Evolutionary conservation across 2,113 vertebrate species (phyloP).

Genomic region (Perca schrenkii): DNA sequence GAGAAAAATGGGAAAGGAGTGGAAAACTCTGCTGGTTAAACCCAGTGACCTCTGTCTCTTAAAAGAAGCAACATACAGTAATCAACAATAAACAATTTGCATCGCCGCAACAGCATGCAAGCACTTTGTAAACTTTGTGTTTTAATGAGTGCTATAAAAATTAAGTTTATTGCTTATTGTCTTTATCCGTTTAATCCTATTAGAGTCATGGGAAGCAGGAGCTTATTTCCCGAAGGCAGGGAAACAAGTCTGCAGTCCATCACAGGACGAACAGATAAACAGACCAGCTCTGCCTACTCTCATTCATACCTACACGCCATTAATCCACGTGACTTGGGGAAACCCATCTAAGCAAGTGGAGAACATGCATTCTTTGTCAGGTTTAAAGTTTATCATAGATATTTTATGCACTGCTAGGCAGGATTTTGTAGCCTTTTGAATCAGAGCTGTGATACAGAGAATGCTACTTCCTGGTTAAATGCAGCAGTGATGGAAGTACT

Average conservation of each 20-base stretch:
- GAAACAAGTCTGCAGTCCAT: constrained; percentile 37
- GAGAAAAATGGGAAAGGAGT: constrained; percentile 8
- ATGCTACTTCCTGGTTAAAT: not conserved
- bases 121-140: constrained; percentile 46
- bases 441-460: not conserved
- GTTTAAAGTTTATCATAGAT: not conserved
- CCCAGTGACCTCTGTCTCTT: constrained; percentile 59
- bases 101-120: constrained; percentile 34
- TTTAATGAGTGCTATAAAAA: constrained; percentile 42
- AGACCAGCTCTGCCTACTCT: not conserved
- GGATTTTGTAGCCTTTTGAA: not conserved
- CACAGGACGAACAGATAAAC: constrained; percentile 31
- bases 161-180: constrained; percentile 64
- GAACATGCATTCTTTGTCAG: not conserved
- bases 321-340: constrained; percentile 5
- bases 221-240: constrained; percentile 30
- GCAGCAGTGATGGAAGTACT: not conserved
- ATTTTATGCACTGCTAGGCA: not conserved
- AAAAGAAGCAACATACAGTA: constrained; percentile 27
- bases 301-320: not conserved
- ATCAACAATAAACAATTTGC: constrained; percentile 43
- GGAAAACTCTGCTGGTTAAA: constrained; percentile 68
- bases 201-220: constrained; percentile 37
- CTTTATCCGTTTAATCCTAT: constrained; percentile 50
- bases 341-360: constrained; percentile 8